Conservation (phyloP, 2,797 vertebrate genomes). For the Leptatherina wallacei region DNA sequence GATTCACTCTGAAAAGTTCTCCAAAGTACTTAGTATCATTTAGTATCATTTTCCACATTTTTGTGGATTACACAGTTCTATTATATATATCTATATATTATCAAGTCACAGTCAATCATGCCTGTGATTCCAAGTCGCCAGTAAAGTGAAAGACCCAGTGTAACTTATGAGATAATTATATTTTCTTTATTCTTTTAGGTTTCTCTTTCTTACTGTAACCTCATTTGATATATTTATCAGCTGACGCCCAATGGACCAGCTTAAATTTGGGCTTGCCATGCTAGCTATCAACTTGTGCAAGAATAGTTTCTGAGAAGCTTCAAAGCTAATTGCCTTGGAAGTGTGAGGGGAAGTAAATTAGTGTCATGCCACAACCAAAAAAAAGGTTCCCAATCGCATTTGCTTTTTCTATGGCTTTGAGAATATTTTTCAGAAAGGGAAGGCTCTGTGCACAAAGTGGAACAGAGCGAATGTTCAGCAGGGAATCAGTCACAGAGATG, state of each 20-base stretch:
- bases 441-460: conserved; percentile 67
- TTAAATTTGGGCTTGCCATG: conserved; percentile 83
- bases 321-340: conserved; percentile 89
- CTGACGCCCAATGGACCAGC: conserved; percentile 79
- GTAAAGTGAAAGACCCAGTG: conserved; percentile 59
- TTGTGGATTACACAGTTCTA: conserved; percentile 43
- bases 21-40: conserved; percentile 29
- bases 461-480: conserved; percentile 73
- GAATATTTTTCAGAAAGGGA: conserved; percentile 71
- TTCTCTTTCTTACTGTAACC: conserved; percentile 70
- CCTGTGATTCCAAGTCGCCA: conserved; percentile 52
- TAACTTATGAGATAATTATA: conserved; percentile 73
- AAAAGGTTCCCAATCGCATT: conserved; percentile 80
- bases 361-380: conserved; percentile 82
- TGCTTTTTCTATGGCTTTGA: conserved; percentile 79
- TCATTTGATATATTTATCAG: conserved; percentile 85
- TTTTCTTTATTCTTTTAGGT: conserved; percentile 70
- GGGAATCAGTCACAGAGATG: conserved; percentile 72
- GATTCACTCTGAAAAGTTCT: conserved; percentile 33
- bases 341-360: conserved; percentile 86
- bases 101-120: conserved; percentile 55
- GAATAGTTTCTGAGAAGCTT: conserved; percentile 85
- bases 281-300: conserved; percentile 82
- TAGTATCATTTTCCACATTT: conserved; percentile 9
- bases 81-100: too few species aligned